Evolutionary conservation across 1,140 invertebrate species (phyloP).

Genomic region (Drosophila rhopaloa): DNA sequence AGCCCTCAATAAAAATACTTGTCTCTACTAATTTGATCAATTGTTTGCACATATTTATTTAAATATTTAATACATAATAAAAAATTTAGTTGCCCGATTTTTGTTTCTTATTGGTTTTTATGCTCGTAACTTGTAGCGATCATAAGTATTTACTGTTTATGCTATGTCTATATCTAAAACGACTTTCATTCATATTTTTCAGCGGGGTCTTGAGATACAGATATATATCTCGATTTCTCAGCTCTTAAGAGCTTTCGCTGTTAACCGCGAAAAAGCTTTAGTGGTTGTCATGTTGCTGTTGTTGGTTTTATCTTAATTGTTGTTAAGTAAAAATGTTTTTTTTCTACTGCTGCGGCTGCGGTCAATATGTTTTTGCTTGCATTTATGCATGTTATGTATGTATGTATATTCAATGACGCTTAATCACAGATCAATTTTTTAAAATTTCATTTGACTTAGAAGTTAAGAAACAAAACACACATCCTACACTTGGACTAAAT

Average conservation of each 20-base stretch:
- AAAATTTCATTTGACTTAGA: conserved; percentile 82
- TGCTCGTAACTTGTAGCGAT: conserved; percentile 64
- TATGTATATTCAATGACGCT: conserved; percentile 80
- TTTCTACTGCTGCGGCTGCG: conserved; percentile 40
- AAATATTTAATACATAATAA: conserved; percentile 77
- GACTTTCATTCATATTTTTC: conserved; percentile 46
- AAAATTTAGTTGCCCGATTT: conserved; percentile 64
- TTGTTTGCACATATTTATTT: conserved; percentile 75
- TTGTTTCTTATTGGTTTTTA: conserved; percentile 48
- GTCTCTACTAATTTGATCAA: conserved; percentile 26
- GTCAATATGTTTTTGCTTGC: conserved; percentile 39
- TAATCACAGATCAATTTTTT: conserved; percentile 83
- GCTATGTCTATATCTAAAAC: conserved; percentile 70
- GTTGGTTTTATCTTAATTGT: conserved; percentile 44
- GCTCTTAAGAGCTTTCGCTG: conserved; percentile 33
- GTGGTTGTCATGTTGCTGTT: conserved; percentile 55
- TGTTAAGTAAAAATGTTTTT: conserved; percentile 53
- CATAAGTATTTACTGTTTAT: conserved; percentile 70
- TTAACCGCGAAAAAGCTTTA: conserved; percentile 63
- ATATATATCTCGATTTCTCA: conserved; percentile 26
- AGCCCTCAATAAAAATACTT: neutral
- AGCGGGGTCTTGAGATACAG: conserved; percentile 27
- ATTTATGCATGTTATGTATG: conserved; percentile 43
- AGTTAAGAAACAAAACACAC: conserved; percentile 76
- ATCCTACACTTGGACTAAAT: conserved; percentile 28